Base-by-base conservation (phyloP, 2,113 vertebrate species). In the Athene noctua region DNA sequence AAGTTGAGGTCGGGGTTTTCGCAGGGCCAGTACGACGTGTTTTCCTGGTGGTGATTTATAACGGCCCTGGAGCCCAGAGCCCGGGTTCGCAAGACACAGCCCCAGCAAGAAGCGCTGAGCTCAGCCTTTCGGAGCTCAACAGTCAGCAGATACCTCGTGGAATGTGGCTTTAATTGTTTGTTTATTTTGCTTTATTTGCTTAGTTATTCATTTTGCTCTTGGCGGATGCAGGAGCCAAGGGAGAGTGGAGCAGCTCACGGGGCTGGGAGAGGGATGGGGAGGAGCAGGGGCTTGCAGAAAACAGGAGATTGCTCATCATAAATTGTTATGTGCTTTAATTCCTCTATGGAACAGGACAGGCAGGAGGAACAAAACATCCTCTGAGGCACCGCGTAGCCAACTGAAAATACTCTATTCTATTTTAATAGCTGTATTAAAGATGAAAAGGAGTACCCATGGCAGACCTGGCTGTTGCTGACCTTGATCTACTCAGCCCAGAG, bases 11-110 rank as follows among this genome's bases (percentile, higher is more conserved):
- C 4, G 6, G 54, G 34, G 66, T 86, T 57, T 49, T 30, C 9
- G 0, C 0, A 13, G 51, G 68, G 67, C 61, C 19, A 0, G 72
- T 7, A 13, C 5, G 1, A 17, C 1, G 0, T 61, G n/a, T 15
- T 79, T 59, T 59, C 80, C 67, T 34, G 63, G 54, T 0, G 5
- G 55, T 54, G 80, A 49, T 94, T 82, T 49, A 42, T 54, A 29
- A 62, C 1, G 1, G 29, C 32, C 15, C 70, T 38, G 40, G 72
- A 80, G 49, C 57, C 29, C 83, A 65, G 80, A 55, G 20, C 83
- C 71, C 9, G 2, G 70, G 54, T 55, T n/a, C 0, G 10, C 51
- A 54, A 30, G 26, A n/a, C 47, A 13, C 55, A 74, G 80, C 54
- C 61, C 75, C 13, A 8, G 40, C 1, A 5, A 80, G 88, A n/a